A percentile compares a stretch with the other conserved stretches of the same genome.
phyloP scores from a whole-genome alignment of 1,140 invertebrate genomes.

The Drosophila auraria region DNA sequence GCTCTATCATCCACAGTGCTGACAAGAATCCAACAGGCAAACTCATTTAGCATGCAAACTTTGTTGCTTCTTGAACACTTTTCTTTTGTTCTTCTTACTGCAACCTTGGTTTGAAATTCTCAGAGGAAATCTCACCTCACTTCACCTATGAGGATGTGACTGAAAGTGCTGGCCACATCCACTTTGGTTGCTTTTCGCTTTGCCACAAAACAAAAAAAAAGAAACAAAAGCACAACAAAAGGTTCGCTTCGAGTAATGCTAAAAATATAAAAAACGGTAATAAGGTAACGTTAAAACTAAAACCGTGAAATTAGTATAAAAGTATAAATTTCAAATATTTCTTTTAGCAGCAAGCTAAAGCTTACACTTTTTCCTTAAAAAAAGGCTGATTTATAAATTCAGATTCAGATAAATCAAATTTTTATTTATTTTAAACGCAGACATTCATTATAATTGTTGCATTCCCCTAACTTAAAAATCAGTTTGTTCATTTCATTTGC shows the following conservation, averaged over 20 bases:
- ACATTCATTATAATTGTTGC: too few relatives aligned
- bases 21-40: slow-evolving; percentile 34
- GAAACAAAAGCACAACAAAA: too few relatives aligned
- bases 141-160: background rate
- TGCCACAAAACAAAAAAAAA: background rate
- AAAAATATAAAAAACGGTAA: slow-evolving; percentile 13
- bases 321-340: too few relatives aligned
- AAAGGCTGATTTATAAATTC: too few relatives aligned
- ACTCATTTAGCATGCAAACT: slow-evolving; percentile 26
- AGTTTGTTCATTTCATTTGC: too few relatives aligned
- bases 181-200: background rate
- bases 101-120: slow-evolving; percentile 27
- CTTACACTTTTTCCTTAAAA: too few relatives aligned
- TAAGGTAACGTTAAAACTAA: slow-evolving; percentile 2
- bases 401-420: too few relatives aligned
- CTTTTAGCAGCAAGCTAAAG: too few relatives aligned
- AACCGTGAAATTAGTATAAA: too few relatives aligned
- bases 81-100: slow-evolving; percentile 1
- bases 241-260: slow-evolving; percentile 1
- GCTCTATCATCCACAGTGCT: slow-evolving; percentile 22
- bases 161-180: background rate
- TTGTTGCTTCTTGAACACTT: slow-evolving; percentile 3
- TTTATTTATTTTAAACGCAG: too few relatives aligned
- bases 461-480: too few relatives aligned
- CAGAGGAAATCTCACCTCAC: slow-evolving; percentile 14